Evolutionary conservation across 2,888 invertebrate species (phyloP).

Genomic region (Prosapia bicincta): DNA sequence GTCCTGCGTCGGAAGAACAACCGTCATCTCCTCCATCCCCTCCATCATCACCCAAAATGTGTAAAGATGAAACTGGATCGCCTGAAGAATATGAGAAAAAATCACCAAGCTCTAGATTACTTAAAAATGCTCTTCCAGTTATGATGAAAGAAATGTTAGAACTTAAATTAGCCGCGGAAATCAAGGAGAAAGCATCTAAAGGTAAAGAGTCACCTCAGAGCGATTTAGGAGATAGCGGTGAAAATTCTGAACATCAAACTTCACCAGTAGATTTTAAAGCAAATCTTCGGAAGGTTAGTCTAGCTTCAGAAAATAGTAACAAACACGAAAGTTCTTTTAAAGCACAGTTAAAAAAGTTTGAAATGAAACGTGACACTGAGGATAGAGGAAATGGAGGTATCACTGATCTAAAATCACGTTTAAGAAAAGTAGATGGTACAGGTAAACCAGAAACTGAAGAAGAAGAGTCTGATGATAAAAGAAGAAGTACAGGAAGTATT

Average conservation of each 20-base stretch:
- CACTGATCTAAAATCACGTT: constrained; percentile 78
- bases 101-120: constrained; percentile 39
- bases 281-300: constrained; percentile 49
- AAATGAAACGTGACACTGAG: constrained; percentile 52
- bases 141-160: constrained; percentile 78
- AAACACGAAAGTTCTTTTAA: constrained; percentile 33
- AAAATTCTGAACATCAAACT: constrained; percentile 29
- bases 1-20: constrained; percentile 47
- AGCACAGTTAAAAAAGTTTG: constrained; percentile 66
- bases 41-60: constrained; percentile 43
- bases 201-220: constrained; percentile 52
- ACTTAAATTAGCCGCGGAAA: constrained; percentile 75
- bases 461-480: constrained; percentile 75
- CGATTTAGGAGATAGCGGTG: constrained; percentile 16
- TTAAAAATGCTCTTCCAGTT: constrained; percentile 52
- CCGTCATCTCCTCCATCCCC: constrained; percentile 27
- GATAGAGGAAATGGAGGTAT: constrained; percentile 55
- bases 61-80: constrained; percentile 41
- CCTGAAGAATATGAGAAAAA: constrained; percentile 30
- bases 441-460: constrained; percentile 40
- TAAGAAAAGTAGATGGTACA: constrained; percentile 69
- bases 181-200: constrained; percentile 73
- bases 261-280: constrained; percentile 50
- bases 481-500: constrained; percentile 89
- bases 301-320: constrained; percentile 11